Conservation (phyloP, 2,113 vertebrate species). For the Butastur rufipennis region DNA sequence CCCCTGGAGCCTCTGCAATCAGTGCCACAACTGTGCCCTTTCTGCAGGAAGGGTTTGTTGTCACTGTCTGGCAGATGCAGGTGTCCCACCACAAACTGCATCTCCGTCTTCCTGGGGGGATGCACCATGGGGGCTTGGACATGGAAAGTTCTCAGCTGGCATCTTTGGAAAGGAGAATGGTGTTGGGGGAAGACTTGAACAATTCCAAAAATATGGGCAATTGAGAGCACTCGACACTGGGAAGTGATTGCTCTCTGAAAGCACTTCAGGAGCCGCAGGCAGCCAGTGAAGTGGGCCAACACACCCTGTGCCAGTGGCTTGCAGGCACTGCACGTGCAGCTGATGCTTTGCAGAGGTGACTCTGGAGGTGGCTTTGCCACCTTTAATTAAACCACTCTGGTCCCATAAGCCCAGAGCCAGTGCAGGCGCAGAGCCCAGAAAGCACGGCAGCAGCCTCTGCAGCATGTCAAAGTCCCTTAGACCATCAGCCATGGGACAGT, state of each 20-base stretch:
- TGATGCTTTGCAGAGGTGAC: neutral
- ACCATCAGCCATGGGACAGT: neutral
- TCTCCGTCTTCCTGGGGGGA: neutral
- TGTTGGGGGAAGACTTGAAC: neutral
- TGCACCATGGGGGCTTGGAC: rapidly evolving
- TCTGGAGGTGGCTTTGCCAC: neutral
- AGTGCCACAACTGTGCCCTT: rapidly evolving
- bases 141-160: neutral
- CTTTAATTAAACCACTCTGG: neutral
- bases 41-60: neutral
- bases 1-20: neutral
- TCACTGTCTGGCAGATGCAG: neutral
- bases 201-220: neutral
- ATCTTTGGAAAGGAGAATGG: neutral
- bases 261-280: neutral
- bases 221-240: neutral
- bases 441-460: neutral
- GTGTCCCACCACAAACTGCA: neutral
- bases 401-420: neutral
- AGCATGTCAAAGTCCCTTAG: neutral
- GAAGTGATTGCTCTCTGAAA: neutral
- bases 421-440: neutral
- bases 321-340: neutral
- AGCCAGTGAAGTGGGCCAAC: rapidly evolving
- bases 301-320: rapidly evolving